phyloP scores from a whole-genome alignment of 2,113 vertebrate species.

The Gymnorhina tibicen region DNA sequence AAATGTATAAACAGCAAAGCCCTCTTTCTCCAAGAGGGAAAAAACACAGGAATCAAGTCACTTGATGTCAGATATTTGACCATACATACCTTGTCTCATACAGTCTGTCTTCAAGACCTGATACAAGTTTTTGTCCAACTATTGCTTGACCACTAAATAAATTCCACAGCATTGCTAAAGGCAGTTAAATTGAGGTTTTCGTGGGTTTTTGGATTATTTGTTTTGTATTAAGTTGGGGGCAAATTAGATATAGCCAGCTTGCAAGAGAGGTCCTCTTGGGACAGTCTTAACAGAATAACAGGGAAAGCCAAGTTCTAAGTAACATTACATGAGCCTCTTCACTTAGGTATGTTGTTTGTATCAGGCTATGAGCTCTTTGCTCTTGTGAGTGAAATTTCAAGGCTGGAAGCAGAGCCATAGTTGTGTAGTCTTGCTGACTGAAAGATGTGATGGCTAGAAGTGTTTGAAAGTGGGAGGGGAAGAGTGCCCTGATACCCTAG shows the following conservation, averaged over 20 bases:
- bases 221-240: not conserved
- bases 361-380: not conserved
- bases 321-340: not conserved
- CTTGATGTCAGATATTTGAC: not conserved
- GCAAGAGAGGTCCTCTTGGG: not conserved
- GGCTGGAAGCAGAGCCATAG: not conserved
- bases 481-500: not conserved
- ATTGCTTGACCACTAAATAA: not conserved
- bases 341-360: rapidly evolving
- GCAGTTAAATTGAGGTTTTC: not conserved
- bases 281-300: not conserved
- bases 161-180: not conserved
- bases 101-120: not conserved
- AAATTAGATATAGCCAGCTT: not conserved
- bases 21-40: not conserved
- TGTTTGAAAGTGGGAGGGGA: not conserved
- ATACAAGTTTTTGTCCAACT: not conserved
- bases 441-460: not conserved
- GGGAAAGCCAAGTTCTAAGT: not conserved
- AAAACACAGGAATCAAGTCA: not conserved
- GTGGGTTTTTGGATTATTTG: not conserved
- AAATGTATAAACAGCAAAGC: not conserved
- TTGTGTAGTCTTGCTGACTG: not conserved
- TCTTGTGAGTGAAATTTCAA: not conserved
- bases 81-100: not conserved